Base-by-base conservation (phyloP, 2,113 vertebrate species). In the Hystrix brachyura region DNA sequence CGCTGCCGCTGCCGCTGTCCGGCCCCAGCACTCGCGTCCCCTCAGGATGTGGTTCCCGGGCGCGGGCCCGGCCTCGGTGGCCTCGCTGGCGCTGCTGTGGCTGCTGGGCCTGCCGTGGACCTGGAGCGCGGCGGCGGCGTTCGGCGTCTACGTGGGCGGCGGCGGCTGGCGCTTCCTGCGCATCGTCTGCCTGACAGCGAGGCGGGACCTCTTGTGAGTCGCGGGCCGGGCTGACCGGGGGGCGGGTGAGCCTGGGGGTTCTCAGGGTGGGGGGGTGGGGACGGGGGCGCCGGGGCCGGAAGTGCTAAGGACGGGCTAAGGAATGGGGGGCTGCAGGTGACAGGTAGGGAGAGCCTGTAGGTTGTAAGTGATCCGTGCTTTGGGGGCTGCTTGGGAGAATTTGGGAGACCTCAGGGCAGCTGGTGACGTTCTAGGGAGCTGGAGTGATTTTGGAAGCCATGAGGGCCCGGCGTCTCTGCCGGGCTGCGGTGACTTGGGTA, bases 81-180 rank as follows among this genome's bases (percentile, higher is more conserved):
- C 97, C 69, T 98, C 98, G 1, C 84, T 98, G 86, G 98, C 97
- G 43, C 87, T 99, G 62, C 81, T 98, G 71, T 98, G 99, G 48
- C 97, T 99, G 86, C 97, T 99, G 18, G 99, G 99, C 38, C 97
- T 99, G 81, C 99, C 99, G 87, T 99, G 99, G 99, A 96, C 98
- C 93, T 99, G 99, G 99, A 99, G 99, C 91, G 38, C 99, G 59
- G 99, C 98, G 46, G 99, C 99, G 1, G 98, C 99, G 46, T 94
- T 99, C 29, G 98, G 99, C 7, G 94, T 99, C 38, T 99, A 99
- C 98, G 98, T 99, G 83, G 99, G 99, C 57, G 98, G 98, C 5
- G 99, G 99, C 8, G 99, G 99, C 48, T 99, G 99, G 99, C 98
- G 98, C 62, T 99, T 99, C 98, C 98, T 99, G 95, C 99, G 99